These are phyloP conservation scores for Taeniopygia guttata DNA, from an alignment of 2,797 vertebrate species.

Conservation along the genomic window DNA sequence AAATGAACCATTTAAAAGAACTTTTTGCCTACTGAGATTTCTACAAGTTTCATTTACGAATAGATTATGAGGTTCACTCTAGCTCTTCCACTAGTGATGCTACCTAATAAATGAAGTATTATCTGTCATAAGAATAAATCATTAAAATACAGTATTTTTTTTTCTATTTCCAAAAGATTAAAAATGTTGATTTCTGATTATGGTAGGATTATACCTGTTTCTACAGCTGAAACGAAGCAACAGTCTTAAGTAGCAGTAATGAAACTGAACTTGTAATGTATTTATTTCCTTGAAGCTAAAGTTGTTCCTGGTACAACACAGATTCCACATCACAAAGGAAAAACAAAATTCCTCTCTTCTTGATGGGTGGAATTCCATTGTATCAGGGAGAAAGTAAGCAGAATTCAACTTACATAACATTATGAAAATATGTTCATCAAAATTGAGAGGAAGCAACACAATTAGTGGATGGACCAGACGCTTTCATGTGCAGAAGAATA, in stretches of 20 bases:
- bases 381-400: background rate
- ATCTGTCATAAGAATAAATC: background rate
- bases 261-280: background rate
- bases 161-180: background rate
- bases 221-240: background rate
- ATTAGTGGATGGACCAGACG: background rate
- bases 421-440: background rate
- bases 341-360: background rate
- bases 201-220: background rate
- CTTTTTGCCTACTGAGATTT: background rate
- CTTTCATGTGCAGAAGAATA: background rate
- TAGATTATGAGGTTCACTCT: background rate
- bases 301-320: background rate
- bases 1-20: conserved; percentile 1
- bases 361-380: background rate
- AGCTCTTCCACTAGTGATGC: background rate
- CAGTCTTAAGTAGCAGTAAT: background rate
- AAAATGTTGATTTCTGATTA: background rate
- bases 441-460: background rate
- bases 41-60: background rate
- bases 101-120: background rate
- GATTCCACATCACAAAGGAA: background rate
- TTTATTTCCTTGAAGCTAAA: background rate
- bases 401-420: background rate
- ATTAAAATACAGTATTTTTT: background rate